Conservation (phyloP, 2,797 vertebrate genomes). For the Sebastes glaucus region DNA sequence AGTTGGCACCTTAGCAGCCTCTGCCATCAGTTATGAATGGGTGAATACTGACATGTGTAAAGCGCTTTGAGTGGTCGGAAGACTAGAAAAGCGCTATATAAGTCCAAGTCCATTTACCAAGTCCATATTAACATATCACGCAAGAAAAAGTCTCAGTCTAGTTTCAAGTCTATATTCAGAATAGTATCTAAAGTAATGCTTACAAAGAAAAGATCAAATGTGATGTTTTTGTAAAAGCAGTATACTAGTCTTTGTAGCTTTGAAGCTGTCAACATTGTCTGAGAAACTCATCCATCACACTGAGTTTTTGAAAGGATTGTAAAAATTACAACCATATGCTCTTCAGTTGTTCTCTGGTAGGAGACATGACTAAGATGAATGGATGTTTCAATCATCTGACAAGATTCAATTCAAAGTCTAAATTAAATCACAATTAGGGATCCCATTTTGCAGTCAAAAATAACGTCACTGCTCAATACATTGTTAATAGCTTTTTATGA, state of each 20-base stretch:
- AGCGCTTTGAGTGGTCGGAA: too few relatives aligned
- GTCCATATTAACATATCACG: constrained; percentile 37
- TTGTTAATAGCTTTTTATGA: not conserved
- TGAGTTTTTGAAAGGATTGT: not conserved
- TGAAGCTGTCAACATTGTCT: constrained; percentile 1
- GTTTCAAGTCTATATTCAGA: not conserved
- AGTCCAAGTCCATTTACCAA: too few relatives aligned
- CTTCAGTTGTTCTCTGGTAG: not conserved
- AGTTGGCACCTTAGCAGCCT: too few relatives aligned
- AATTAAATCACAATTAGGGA: not conserved
- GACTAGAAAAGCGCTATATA: too few relatives aligned
- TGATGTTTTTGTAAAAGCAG: not conserved
- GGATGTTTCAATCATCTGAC: constrained; percentile 9
- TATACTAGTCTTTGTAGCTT: not conserved
- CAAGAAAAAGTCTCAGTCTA: not conserved
- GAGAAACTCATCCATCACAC: constrained; percentile 1
- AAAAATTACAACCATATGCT: not conserved
- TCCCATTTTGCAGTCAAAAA: not conserved
- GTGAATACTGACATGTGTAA: too few relatives aligned
- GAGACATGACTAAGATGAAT: constrained; percentile 11
- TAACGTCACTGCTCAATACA: not conserved
- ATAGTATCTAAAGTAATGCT: not conserved
- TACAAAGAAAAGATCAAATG: not conserved
- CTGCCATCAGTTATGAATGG: too few relatives aligned
- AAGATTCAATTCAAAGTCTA: not conserved